These are phyloP conservation scores for Clarias pachynema DNA, from an alignment of 2,797 vertebrate species.

Conservation along the genomic window DNA sequence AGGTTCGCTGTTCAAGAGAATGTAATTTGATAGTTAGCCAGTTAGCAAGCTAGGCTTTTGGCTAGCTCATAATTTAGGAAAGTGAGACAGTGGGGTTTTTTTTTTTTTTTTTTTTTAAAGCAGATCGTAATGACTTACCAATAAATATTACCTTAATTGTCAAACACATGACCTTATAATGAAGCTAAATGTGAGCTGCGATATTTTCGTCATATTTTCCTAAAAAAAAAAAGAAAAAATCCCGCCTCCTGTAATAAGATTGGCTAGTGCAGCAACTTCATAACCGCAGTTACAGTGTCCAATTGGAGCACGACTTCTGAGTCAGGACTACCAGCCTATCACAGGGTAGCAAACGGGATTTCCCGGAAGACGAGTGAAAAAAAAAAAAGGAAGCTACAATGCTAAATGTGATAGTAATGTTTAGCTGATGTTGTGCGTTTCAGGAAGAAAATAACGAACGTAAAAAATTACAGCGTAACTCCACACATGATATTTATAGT, in stretches of 20 bases:
- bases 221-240: not conserved
- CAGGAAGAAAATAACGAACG: not conserved
- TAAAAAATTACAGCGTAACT: not conserved
- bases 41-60: slow-evolving; percentile 6
- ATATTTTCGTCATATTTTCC: not conserved
- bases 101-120: not conserved
- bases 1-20: not conserved
- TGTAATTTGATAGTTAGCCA: slow-evolving; percentile 25
- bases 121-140: not conserved
- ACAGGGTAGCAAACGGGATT: not conserved
- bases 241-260: slow-evolving; percentile 20
- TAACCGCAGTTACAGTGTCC: not conserved
- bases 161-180: not conserved
- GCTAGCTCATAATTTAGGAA: not conserved
- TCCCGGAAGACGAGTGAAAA: slow-evolving; percentile 11
- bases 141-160: not conserved
- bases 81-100: not conserved
- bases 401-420: not conserved
- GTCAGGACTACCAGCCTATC: not conserved
- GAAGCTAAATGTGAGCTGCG: not conserved
- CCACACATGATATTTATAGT: not conserved
- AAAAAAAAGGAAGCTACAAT: not conserved
- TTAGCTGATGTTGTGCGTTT: not conserved
- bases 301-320: not conserved
- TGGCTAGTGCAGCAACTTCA: not conserved